Percentiles rank a stretch among this genome's conserved stretches.
phyloP scores from a whole-genome alignment of 2,888 invertebrate genomes.

The Notodonta dromedarius region DNA sequence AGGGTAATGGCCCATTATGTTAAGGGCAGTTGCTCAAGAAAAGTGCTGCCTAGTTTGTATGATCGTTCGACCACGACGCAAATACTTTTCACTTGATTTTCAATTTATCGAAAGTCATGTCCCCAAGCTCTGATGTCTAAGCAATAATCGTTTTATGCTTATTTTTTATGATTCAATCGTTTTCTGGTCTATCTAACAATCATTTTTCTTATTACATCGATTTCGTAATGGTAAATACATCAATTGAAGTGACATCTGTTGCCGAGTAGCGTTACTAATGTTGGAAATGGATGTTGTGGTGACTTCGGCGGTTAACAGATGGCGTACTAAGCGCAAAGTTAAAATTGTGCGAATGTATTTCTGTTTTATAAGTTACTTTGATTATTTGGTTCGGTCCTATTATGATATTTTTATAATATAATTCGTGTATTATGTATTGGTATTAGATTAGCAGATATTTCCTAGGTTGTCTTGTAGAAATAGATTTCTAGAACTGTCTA shows the following conservation, averaged over 20 bases:
- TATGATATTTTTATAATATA: too few species aligned
- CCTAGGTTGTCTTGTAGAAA: too few species aligned
- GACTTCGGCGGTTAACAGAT: slow-evolving; percentile 11
- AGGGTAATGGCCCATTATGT: slow-evolving; percentile 51
- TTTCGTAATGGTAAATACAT: neutral
- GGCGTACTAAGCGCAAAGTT: slow-evolving; percentile 11
- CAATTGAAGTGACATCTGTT: slow-evolving; percentile 31
- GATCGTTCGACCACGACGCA: slow-evolving; percentile 53
- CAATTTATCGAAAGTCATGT: slow-evolving; percentile 44
- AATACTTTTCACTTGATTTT: slow-evolving; percentile 66
- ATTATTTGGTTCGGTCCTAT: too few species aligned
- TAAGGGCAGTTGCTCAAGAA: slow-evolving; percentile 59
- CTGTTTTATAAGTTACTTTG: too few species aligned
- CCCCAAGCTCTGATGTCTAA: slow-evolving; percentile 10
- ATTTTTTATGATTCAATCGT: slow-evolving; percentile 24
- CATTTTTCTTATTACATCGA: slow-evolving; percentile 14
- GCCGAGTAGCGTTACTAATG: slow-evolving; percentile 21
- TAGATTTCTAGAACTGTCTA: too few species aligned
- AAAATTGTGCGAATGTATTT: neutral
- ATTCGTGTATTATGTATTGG: too few species aligned
- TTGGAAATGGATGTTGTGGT: neutral
- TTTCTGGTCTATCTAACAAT: slow-evolving; percentile 25
- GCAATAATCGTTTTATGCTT: slow-evolving; percentile 9
- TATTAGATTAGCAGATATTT: too few species aligned
- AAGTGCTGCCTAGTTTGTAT: slow-evolving; percentile 49